These are phyloP conservation scores for Apamea crenata DNA, from an alignment of 2,888 invertebrate genomes.

Conservation along the genomic window DNA sequence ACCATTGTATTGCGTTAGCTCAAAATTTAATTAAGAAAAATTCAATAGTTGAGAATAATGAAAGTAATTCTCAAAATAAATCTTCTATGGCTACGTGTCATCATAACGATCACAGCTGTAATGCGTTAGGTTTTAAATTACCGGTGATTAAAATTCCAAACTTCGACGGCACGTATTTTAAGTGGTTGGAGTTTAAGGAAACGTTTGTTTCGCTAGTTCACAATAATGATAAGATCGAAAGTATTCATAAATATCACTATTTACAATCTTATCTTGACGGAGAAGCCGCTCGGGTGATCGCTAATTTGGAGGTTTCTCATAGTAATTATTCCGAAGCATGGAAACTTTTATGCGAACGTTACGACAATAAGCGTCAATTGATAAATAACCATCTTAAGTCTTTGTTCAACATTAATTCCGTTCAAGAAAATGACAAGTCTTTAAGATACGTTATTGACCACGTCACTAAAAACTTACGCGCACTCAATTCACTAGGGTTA, in stretches of 20 bases:
- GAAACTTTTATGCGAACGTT: no score
- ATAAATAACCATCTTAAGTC: no score
- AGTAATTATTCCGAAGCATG: no score
- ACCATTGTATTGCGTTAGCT: slow-evolving; percentile 4
- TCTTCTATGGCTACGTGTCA: slow-evolving; percentile 3
- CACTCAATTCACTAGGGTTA: no score
- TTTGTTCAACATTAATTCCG: no score
- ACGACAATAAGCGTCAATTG: no score
- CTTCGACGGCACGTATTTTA: slow-evolving; percentile 9
- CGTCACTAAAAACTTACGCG: no score
- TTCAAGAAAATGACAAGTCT: no score
- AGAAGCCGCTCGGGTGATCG: no score
- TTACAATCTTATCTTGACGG: not conserved
- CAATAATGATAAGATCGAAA: slow-evolving; percentile 5
- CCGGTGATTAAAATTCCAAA: slow-evolving; percentile 5
- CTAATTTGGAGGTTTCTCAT: no score
- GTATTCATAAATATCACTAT: slow-evolving; percentile 5
- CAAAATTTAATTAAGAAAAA: slow-evolving; percentile 1
- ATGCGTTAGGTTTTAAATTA: slow-evolving; percentile 2
- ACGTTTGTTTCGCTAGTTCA: slow-evolving; percentile 5
- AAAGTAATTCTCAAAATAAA: not conserved
- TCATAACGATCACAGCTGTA: slow-evolving; percentile 5
- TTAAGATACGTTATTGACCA: no score
- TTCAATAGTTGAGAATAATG: not conserved
- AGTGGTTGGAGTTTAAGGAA: slow-evolving; percentile 12